phyloP scores from a whole-genome alignment of 2,113 vertebrate species.

The Chamaetylas fuelleborni region DNA sequence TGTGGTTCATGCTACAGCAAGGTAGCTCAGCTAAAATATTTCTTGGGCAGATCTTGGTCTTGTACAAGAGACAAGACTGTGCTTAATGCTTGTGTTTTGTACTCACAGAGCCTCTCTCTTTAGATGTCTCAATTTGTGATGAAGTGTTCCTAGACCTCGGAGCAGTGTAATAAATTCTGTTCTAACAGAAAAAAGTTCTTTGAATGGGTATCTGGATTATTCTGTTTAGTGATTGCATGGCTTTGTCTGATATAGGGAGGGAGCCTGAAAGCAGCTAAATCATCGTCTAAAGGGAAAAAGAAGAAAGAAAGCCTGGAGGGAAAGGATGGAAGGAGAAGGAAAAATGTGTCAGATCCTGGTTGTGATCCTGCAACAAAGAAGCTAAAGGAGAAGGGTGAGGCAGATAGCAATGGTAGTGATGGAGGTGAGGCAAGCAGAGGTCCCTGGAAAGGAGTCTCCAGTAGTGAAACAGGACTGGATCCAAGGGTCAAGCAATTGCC shows the following conservation, averaged over 20 bases:
- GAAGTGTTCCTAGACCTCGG: background rate
- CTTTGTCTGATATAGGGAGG: constrained; percentile 70
- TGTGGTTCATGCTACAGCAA: background rate
- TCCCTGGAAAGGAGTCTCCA: constrained; percentile 78
- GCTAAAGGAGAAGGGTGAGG: constrained; percentile 85
- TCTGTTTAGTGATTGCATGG: background rate
- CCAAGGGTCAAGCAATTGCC: constrained; percentile 76
- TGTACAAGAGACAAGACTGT: background rate
- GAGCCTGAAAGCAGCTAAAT: constrained; percentile 70
- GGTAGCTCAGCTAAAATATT: background rate
- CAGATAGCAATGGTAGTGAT: constrained; percentile 80
- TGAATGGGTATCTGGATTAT: background rate
- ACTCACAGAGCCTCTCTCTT: background rate
- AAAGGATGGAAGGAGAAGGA: constrained; percentile 89
- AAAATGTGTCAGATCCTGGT: constrained; percentile 86
- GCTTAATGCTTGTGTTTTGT: background rate
- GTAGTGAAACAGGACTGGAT: constrained; percentile 72
- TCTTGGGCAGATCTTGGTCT: background rate
- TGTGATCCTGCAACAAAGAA: constrained; percentile 91
- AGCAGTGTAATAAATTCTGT: background rate
- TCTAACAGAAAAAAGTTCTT: background rate
- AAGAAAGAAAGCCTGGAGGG: constrained; percentile 84
- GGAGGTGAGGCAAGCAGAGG: constrained; percentile 78
- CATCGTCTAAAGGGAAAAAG: constrained; percentile 83
- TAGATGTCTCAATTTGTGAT: background rate